phyloP scores from a whole-genome alignment of 2,888 invertebrate genomes.

The Pseudanteris insignis region DNA sequence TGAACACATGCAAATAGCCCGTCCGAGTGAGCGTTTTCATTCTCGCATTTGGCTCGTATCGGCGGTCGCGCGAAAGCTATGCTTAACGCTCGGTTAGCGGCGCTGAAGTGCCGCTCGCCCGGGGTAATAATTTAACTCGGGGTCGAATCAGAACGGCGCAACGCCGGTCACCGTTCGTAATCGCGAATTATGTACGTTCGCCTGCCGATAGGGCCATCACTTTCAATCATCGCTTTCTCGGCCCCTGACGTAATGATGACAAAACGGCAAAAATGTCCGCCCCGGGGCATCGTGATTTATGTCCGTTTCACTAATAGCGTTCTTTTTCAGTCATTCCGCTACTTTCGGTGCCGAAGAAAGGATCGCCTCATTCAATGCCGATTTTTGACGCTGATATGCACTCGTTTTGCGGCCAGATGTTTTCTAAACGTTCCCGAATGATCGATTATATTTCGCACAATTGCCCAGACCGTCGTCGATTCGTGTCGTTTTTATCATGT shows the following conservation, averaged over 20 bases:
- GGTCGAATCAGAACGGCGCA: constrained; percentile 59
- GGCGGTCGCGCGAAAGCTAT: constrained; percentile 35
- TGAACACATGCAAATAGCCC: constrained; percentile 32
- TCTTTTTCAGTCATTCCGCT: too few relatives aligned
- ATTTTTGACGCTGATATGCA: too few relatives aligned
- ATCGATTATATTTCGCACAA: too few relatives aligned
- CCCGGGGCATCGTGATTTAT: constrained; percentile 13
- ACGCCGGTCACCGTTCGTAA: constrained; percentile 45
- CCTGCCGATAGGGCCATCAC: constrained; percentile 13
- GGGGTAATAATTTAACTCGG: constrained; percentile 59
- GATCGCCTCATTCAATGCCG: too few relatives aligned
- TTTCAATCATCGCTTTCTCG: constrained; percentile 14
- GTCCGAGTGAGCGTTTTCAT: constrained; percentile 20
- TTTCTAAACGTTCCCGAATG: too few relatives aligned
- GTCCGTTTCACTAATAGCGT: constrained; percentile 8
- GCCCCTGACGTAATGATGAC: constrained; percentile 22
- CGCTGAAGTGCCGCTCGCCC: constrained; percentile 51
- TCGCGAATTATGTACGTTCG: constrained; percentile 39
- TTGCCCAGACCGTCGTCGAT: too few relatives aligned
- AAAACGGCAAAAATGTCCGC: constrained; percentile 18
- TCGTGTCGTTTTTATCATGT: too few relatives aligned
- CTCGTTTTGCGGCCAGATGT: too few relatives aligned
- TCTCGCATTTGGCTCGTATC: constrained; percentile 40
- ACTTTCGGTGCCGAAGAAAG: too few relatives aligned
- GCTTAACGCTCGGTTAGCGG: constrained; percentile 43